Evolutionary conservation across 1,140 invertebrate genomes (phyloP), one percentile per base, ranked within the genome.

Genomic region (Anagrus nilaparvatae): DNA sequence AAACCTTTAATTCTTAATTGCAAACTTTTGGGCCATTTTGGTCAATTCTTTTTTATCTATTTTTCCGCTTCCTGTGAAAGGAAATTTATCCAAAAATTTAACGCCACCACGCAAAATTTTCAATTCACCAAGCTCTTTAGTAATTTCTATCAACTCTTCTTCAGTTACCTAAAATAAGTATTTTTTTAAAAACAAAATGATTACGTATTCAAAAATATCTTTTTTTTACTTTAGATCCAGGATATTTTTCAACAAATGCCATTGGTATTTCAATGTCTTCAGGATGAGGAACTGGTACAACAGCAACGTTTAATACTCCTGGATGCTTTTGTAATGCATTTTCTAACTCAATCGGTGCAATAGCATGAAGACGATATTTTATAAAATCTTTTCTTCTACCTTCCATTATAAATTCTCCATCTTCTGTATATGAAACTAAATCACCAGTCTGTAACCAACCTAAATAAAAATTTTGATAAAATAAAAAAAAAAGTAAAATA

Each of bases 321-420:
- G 71, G 66, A 53, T 80, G 71, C 5, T 53, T 58, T 5, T 66
- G 46, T 19, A 82, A 55, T 3, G 77, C 6, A 37, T 60, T 59
- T 55, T 82, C 79, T 10, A 82, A 58, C 52, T 78, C 73, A 0
- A 69, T 65, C 3, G 80, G 79, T 1, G 74, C 51, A 2, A 73
- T 67, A 47, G 75, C 72, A 28, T 68, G 49, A 21, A 70, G 72
- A 60, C 70, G 71, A 17, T 74, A 74, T 49, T 80, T 80, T 25
- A 78, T 74, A 5, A 79, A 47, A 46, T 77, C 75, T 42, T 79
- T 78, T 8, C 75, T 25, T 38, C 77, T 57, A 29, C 78, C 77
- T 0, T 70, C 49, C 30, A 79, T 55, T 17, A 57, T 73, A 17
- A 77, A 44, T 17, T 60, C 65, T 3, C 63, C 71, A 2, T 68